A percentile compares a stretch with the other conserved stretches of the same genome.
phyloP scores from a whole-genome alignment of 2,888 invertebrate species.

The Pemphredon lugubris region DNA sequence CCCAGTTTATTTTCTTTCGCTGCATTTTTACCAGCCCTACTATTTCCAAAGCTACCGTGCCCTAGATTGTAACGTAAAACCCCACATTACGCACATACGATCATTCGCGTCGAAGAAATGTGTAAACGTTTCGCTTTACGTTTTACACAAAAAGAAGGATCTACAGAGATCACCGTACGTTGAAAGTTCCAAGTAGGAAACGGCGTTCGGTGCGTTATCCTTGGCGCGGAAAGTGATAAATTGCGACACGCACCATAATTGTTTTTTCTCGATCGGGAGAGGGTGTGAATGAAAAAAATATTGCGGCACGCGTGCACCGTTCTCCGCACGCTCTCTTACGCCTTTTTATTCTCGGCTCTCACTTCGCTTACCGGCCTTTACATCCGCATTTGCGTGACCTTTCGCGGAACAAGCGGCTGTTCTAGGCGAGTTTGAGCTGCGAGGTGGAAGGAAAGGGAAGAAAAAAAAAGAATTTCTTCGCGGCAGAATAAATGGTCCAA shows the following conservation, averaged over 20 bases:
- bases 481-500: conserved; percentile 37
- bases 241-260: conserved; percentile 10
- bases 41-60: too few relatives aligned
- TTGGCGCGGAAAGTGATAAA: not conserved
- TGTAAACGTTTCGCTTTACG: too few relatives aligned
- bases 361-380: conserved; percentile 23
- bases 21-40: too few relatives aligned
- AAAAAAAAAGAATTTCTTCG: conserved; percentile 2
- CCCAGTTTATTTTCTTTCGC: too few relatives aligned
- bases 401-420: conserved; percentile 23
- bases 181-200: not conserved
- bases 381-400: conserved; percentile 58
- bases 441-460: not conserved
- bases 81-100: too few relatives aligned
- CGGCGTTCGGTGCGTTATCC: not conserved
- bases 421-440: not conserved
- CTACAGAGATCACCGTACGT: too few relatives aligned
- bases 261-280: conserved; percentile 22
- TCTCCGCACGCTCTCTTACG: conserved; percentile 40
- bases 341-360: conserved; percentile 28
- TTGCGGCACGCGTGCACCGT: conserved; percentile 28
- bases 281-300: conserved; percentile 15
- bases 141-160: too few relatives aligned
- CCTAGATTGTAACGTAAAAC: too few relatives aligned
- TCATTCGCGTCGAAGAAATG: too few relatives aligned